Base-by-base conservation (phyloP, 2,888 invertebrate species). In the Masnerella sp. region DNA sequence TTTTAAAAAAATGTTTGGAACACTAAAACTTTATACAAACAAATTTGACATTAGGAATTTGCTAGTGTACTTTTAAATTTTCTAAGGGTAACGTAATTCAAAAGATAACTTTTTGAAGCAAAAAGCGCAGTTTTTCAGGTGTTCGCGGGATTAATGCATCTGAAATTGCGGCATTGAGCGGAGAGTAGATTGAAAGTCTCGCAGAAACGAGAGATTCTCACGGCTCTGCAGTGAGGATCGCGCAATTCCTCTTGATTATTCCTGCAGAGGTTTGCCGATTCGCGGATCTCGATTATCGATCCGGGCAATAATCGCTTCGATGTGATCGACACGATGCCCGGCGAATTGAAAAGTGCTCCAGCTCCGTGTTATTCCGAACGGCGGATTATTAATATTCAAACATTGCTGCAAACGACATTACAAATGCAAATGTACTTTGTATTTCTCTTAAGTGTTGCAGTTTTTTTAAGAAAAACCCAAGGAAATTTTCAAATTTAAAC, bases 211-310 rank as follows among this genome's bases (percentile, higher is more conserved):
- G 62, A 61, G 75, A 72, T 77, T 77, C 77, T 62, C 62, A 68
- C 71, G 71, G 72, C 68, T 62, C 42, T 12, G 51, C 51, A 30
- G 49, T 40, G 51, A 15, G 34, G 72, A 67, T 76, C 74, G 77
- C 73, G 77, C 70, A 75, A 77, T 51, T 58, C 30, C n/a, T 54
- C 51, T 61, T 61, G 75, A 70, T 54, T 70, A 69, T 69, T 69
- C 61, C 43, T 61, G 71, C 74, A 74, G 69, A 77, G 74, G 77
- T 78, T 77, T 74, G 77, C 77, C 76, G 79, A 76, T 76, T 77
- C 78, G 79, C 80, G 82, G 78, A 81, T 83, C 80, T 76, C 74
- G 83, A 78, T 79, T 76, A 81, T 79, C 82, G 73, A 68, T 74
- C 74, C 75, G 17, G 43, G 34, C 43, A 70, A 74, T 56, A 74